Evolutionary conservation across 1,140 invertebrate species (phyloP).

Genomic region (Apis laboriosa): DNA sequence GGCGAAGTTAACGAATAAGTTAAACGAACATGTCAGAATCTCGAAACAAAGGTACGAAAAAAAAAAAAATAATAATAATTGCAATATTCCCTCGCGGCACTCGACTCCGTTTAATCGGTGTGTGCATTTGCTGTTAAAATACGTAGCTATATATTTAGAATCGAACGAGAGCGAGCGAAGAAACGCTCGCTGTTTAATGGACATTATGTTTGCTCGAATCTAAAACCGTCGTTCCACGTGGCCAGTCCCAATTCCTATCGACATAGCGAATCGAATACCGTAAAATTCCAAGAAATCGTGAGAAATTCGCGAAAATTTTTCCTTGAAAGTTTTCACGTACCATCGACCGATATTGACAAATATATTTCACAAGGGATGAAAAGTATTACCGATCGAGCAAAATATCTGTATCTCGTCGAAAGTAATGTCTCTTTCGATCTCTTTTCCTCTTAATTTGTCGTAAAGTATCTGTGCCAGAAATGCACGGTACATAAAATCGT

Average conservation of each 20-base stretch:
- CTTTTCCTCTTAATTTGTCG: not conserved
- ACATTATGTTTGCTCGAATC: conserved; percentile 14
- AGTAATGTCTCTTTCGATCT: not conserved
- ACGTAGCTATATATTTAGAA: not conserved
- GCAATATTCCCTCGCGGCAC: not conserved
- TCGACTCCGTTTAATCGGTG: conserved; percentile 24
- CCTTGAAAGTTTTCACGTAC: not conserved
- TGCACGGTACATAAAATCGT: no score
- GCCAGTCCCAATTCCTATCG: conserved; percentile 21
- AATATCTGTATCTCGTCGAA: not conserved
- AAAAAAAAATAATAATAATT: no score
- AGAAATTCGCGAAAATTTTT: not conserved
- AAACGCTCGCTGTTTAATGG: conserved; percentile 1
- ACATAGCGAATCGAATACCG: not conserved
- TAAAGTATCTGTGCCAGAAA: no score
- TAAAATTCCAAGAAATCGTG: not conserved
- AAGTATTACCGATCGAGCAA: not conserved
- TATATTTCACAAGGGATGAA: not conserved
- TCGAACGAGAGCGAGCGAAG: not conserved
- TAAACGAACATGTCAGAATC: no score
- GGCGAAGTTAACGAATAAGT: no score
- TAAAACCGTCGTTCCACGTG: conserved; percentile 23
- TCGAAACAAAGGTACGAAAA: no score
- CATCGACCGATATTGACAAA: not conserved
- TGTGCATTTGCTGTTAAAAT: not conserved